Conservation (phyloP, 2,113 vertebrate species). For the Pygoscelis antarcticus region DNA sequence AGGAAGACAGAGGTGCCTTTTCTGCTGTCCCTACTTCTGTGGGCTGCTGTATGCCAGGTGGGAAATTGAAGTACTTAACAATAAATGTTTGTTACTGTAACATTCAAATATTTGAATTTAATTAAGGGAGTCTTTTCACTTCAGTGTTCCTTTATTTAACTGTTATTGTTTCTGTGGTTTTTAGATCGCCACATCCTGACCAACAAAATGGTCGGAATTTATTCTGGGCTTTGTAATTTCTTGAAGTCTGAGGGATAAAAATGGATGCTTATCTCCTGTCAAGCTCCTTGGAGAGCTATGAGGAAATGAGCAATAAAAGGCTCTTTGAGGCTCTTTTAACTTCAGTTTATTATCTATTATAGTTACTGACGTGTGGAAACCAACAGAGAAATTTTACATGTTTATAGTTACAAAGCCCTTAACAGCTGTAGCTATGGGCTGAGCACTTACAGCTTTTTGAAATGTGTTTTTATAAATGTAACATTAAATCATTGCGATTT, state of each 20-base stretch:
- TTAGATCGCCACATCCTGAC: slow-evolving; percentile 3
- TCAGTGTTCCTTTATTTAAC: slow-evolving; percentile 3
- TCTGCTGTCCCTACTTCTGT: background rate
- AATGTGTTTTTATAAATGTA: slow-evolving; percentile 11
- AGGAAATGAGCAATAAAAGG: slow-evolving; percentile 62
- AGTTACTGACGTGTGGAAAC: slow-evolving; percentile 37
- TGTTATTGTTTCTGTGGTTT: slow-evolving; percentile 33
- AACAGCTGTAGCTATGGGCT: slow-evolving; percentile 3
- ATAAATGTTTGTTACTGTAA: background rate
- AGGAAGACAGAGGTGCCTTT: background rate
- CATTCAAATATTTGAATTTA: background rate
- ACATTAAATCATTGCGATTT: background rate
- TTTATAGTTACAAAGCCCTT: slow-evolving; percentile 26
- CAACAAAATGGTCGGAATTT: slow-evolving; percentile 2
- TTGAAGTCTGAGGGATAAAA: slow-evolving; percentile 43
- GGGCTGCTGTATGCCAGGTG: background rate
- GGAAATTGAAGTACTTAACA: background rate
- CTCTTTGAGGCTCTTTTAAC: slow-evolving; percentile 39
- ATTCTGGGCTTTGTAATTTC: slow-evolving; percentile 6
- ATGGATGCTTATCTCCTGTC: slow-evolving; percentile 27
- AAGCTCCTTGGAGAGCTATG: slow-evolving; percentile 35
- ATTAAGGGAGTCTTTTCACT: background rate
- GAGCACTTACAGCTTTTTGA: slow-evolving; percentile 13
- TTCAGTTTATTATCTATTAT: slow-evolving; percentile 21
- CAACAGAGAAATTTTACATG: background rate